A percentile compares a stretch with the other conserved stretches of the same genome.
Conservation (phyloP, 2,888 invertebrate species). For the Camptogramma bilineatum region DNA sequence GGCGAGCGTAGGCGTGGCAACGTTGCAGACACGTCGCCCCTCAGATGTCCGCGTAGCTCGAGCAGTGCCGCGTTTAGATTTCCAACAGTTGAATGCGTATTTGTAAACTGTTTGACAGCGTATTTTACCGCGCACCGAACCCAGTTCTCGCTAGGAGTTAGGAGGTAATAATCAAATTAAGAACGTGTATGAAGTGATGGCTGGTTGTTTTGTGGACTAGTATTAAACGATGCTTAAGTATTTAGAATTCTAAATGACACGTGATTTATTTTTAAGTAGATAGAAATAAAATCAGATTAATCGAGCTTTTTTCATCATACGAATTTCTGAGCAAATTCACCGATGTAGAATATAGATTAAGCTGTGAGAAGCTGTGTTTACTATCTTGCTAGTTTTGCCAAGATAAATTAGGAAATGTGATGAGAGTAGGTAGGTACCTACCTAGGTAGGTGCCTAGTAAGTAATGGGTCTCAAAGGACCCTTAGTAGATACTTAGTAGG, state of each 20-base stretch:
- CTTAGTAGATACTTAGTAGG: no score
- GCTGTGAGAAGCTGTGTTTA: no score
- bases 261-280: background rate
- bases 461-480: no score
- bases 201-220: conserved; percentile 22
- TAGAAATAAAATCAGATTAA: no score
- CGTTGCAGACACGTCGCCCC: conserved; percentile 61
- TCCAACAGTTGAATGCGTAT: conserved; percentile 82
- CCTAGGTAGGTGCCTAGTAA: no score
- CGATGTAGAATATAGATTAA: no score
- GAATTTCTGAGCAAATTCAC: no score
- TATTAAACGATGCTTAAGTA: background rate
- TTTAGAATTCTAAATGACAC: background rate
- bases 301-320: no score
- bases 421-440: no score
- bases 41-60: conserved; percentile 69
- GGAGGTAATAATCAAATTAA: conserved; percentile 73
- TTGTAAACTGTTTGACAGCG: conserved; percentile 73
- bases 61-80: conserved; percentile 75
- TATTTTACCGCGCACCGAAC: conserved; percentile 72
- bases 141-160: conserved; percentile 68
- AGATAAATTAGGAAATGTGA: no score
- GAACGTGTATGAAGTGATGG: conserved; percentile 43
- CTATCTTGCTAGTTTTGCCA: no score
- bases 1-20: conserved; percentile 69